Conservation (phyloP, 2,113 vertebrate species). For the Desmodus rotundus region DNA sequence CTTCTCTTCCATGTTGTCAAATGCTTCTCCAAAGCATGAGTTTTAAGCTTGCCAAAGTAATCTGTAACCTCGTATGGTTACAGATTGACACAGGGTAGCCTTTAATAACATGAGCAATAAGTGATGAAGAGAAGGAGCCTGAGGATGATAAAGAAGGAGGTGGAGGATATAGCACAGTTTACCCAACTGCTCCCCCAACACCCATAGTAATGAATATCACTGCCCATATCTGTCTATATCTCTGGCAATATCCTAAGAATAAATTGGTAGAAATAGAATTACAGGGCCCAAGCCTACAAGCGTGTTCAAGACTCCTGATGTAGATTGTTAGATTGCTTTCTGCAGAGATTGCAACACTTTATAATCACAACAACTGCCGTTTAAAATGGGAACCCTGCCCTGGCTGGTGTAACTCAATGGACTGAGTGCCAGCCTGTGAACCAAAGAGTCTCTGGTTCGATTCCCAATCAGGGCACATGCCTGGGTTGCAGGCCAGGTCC, state of each 20-base stretch:
- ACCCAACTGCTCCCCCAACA: not conserved
- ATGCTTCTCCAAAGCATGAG: not conserved
- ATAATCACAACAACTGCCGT: not conserved
- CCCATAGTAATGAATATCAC: not conserved
- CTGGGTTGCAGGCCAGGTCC: too few species aligned
- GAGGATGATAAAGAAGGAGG: not conserved
- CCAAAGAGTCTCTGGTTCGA: too few species aligned
- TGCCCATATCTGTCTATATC: not conserved
- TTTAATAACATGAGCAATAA: not conserved
- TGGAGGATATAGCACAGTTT: not conserved
- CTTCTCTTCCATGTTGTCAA: not conserved
- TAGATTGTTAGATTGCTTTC: not conserved
- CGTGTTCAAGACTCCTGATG: not conserved
- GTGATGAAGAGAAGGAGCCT: not conserved
- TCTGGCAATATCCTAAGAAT: conserved; percentile 19
- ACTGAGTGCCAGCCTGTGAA: too few species aligned
- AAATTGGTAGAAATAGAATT: not conserved
- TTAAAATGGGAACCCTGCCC: not conserved
- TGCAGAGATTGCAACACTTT: not conserved
- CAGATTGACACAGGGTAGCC: not conserved
- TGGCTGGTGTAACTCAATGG: too few species aligned
- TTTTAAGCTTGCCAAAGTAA: not conserved
- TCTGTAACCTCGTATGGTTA: not conserved
- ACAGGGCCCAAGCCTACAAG: not conserved
- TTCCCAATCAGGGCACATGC: too few species aligned